Base-by-base conservation (phyloP, 1,140 invertebrate genomes). In the Diabrotica virgifera region DNA sequence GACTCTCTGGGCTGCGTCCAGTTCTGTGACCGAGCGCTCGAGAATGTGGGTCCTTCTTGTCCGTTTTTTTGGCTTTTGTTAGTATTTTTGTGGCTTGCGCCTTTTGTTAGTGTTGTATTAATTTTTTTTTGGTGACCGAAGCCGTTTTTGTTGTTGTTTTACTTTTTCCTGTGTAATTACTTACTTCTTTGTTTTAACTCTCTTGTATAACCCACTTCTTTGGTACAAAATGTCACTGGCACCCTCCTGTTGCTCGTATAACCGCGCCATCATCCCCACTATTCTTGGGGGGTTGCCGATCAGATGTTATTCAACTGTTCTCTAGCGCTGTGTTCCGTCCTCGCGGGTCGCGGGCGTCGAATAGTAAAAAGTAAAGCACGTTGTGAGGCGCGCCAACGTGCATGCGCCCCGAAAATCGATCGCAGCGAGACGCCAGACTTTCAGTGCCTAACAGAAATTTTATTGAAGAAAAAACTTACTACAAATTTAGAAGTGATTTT, bases 331-430 rank as follows among this genome's bases (percentile, higher is more conserved):
- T 24, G 24, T 24, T 24, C 24, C 24, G 24, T 24, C 24, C 24
- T 1, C 24, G 24, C n/a, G n/a, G n/a, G n/a, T n/a, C n/a, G n/a
- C n/a, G 36, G 59, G 50, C 40, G 59, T 60, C 40, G 59, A 60
- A 46, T 46, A 46, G 40, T 46, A 46, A 46, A 46, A 46, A 46
- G 40, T 46, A 46, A 60, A 60, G 24, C 40, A 60, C 59, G 59
- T 52, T 52, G 53, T 10, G 59, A 40, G 12, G 59, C 52, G 52
- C 59, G 13, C 10, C 46, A 60, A 46, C 36, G 46, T 11, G 24
- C 59, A 60, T 60, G 59, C 59, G 59, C 59, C 59, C 59, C 59
- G n/a, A 51, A 12, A 60, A 60, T 60, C 59, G 59, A 60, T 60
- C 52, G n/a, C 11, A 60, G 40, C 52, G 40, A 60, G 59, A 60